Conservation (phyloP, 2,888 invertebrate species). For the Mamestra brassicae region DNA sequence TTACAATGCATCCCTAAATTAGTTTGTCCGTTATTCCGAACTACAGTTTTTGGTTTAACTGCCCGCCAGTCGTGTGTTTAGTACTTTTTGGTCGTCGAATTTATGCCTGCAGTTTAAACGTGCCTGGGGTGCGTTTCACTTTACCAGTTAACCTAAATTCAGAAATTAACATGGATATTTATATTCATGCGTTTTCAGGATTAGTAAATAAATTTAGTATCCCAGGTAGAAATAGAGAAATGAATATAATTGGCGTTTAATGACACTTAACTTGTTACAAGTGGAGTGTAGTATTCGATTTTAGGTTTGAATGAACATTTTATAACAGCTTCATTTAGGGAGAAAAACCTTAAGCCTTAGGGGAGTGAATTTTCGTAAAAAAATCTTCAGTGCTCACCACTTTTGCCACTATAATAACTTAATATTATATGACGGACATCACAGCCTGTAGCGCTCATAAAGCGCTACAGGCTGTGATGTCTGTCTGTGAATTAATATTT, state of each 20-base stretch:
- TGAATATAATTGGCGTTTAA: background rate
- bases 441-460: too few relatives aligned
- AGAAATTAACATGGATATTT: conserved; percentile 23
- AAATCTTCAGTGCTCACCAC: too few relatives aligned
- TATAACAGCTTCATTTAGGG: too few relatives aligned
- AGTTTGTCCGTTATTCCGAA: conserved; percentile 47
- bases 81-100: conserved; percentile 45
- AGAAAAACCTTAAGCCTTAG: too few relatives aligned
- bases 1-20: conserved; percentile 25
- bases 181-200: background rate
- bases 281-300: too few relatives aligned
- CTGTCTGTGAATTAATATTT: too few relatives aligned
- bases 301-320: too few relatives aligned
- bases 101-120: conserved; percentile 42
- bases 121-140: conserved; percentile 32
- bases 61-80: conserved; percentile 30
- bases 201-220: background rate
- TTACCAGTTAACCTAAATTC: conserved; percentile 40
- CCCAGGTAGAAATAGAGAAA: background rate
- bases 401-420: too few relatives aligned
- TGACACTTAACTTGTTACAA: background rate
- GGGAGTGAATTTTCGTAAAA: too few relatives aligned
- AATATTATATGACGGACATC: too few relatives aligned
- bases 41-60: conserved; percentile 47
- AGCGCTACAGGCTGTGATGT: too few relatives aligned